These are phyloP conservation scores for Lordiphosa andalusiaca DNA, from an alignment of 2,888 invertebrate species.

Conservation along the genomic window DNA sequence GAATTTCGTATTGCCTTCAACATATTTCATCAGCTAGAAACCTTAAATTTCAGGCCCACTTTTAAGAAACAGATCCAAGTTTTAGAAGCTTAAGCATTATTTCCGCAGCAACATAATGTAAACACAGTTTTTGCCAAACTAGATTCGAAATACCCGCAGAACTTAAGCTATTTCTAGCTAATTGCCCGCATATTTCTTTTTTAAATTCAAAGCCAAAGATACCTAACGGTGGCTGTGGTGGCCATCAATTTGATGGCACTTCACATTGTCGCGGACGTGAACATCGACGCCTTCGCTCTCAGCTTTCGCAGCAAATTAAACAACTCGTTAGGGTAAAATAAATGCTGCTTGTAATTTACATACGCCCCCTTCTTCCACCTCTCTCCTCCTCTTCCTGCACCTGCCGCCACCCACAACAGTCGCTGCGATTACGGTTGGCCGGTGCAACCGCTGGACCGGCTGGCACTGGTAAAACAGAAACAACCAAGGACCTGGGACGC, in stretches of 20 bases:
- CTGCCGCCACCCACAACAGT: conserved; percentile 78
- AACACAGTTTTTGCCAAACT: too few relatives aligned
- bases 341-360: conserved; percentile 67
- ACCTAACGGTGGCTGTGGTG: neutral
- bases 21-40: too few relatives aligned
- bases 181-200: too few relatives aligned
- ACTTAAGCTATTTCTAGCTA: too few relatives aligned
- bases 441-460: conserved; percentile 98
- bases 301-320: conserved; percentile 59
- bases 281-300: conserved; percentile 6
- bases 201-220: neutral
- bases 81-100: too few relatives aligned
- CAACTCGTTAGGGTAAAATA: conserved; percentile 71
- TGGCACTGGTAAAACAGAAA: conserved; percentile 98
- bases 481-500: conserved; percentile 97
- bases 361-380: conserved; percentile 25
- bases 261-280: conserved; percentile 7
- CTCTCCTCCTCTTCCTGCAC: neutral
- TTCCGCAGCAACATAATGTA: too few relatives aligned
- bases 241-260: conserved; percentile 27
- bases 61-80: too few relatives aligned
- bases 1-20: too few relatives aligned
- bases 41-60: too few relatives aligned
- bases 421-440: conserved; percentile 95
- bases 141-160: too few relatives aligned